Conservation (phyloP, 2,797 vertebrate genomes). For the Cirrhinus mrigala region DNA sequence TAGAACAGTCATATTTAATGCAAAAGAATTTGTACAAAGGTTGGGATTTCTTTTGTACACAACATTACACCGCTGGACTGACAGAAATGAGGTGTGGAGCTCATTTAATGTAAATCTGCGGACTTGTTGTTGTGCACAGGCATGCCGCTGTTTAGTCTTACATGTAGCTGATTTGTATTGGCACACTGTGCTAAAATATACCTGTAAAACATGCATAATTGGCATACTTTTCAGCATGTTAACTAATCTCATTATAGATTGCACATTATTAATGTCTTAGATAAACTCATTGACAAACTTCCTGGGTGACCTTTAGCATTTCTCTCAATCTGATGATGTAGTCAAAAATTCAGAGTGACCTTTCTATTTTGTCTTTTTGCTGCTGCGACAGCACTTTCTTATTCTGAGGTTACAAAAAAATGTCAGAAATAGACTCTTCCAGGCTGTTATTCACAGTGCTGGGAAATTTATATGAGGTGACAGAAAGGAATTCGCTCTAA, state of each 20-base stretch:
- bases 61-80: constrained; percentile 9
- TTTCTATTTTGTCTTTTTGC: constrained; percentile 27
- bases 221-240: neutral
- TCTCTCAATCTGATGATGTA: constrained; percentile 64
- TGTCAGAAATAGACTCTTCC: constrained; percentile 46
- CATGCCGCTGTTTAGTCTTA: constrained; percentile 25
- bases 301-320: neutral
- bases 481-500: constrained; percentile 80
- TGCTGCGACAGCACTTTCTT: constrained; percentile 49
- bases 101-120: constrained; percentile 38
- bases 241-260: neutral
- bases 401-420: constrained; percentile 23
- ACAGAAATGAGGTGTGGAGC: constrained; percentile 39
- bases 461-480: constrained; percentile 78
- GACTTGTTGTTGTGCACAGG: neutral
- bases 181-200: constrained; percentile 16
- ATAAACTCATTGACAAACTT: neutral
- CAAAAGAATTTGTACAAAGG: constrained; percentile 15
- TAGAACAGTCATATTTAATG: constrained; percentile 3
- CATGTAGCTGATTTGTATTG: constrained; percentile 8
- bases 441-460: constrained; percentile 67
- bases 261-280: neutral
- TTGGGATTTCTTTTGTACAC: constrained; percentile 29
- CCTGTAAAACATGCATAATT: neutral
- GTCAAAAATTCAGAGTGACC: constrained; percentile 70